Percentiles rank a stretch among this genome's conserved stretches.
Evolutionary conservation across 1,140 invertebrate species (phyloP).

Genomic region (Hylyphantes graminicola): DNA sequence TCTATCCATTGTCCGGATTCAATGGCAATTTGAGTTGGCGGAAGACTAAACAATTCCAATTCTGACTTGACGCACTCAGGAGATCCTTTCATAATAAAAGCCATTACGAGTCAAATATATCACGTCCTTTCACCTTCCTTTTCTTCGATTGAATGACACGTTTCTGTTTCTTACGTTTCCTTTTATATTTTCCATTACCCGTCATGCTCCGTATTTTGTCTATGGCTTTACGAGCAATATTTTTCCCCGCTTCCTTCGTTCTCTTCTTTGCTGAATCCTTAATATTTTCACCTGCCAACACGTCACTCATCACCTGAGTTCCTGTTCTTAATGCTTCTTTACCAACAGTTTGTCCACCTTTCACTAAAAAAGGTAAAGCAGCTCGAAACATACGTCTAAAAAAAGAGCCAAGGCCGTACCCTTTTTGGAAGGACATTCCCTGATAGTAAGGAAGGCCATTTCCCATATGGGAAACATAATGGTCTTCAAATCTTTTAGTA

Average conservation of each 20-base stretch:
- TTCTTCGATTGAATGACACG: constrained; percentile 13
- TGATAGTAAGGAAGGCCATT: constrained; percentile 11
- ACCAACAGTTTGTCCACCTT: background rate
- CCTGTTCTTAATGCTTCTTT: constrained; percentile 27
- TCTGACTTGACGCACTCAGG: constrained; percentile 45
- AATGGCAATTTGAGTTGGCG: constrained; percentile 22
- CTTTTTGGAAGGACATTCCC: constrained; percentile 2
- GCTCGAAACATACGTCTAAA: background rate
- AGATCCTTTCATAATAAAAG: constrained; percentile 20
- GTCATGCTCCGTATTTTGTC: background rate
- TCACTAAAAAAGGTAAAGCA: constrained; percentile 22
- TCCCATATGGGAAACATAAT: background rate
- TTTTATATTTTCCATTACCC: constrained; percentile 39
- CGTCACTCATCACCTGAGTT: background rate
- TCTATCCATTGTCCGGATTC: constrained; percentile 26
- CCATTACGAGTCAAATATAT: constrained; percentile 35
- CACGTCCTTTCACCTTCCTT: background rate
- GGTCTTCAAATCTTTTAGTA: constrained; percentile 15
- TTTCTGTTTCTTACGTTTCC: constrained; percentile 1
- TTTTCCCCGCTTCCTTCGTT: constrained; percentile 17
- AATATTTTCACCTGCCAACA: constrained; percentile 8
- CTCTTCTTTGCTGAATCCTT: background rate
- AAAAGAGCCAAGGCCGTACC: constrained; percentile 1
- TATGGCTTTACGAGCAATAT: constrained; percentile 3
- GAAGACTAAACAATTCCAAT: constrained; percentile 36